phyloP scores from a whole-genome alignment of 1,140 invertebrate genomes.

The Drosophila sucinea region DNA sequence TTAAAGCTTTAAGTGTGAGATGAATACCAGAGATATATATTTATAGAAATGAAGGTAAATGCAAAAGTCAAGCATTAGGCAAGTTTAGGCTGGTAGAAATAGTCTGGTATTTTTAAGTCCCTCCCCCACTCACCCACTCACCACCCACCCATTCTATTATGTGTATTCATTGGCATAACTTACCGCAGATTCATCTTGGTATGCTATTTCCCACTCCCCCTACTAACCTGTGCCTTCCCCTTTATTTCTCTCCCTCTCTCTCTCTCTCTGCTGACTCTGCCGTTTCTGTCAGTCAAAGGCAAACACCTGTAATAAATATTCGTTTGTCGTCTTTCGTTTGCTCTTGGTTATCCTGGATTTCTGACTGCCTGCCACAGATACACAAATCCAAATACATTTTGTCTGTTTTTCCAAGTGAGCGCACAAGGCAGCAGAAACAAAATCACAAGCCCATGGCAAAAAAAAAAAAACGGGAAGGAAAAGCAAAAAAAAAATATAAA shows the following conservation, averaged over 20 bases:
- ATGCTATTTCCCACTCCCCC: slow-evolving; percentile 12
- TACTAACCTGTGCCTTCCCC: not conserved
- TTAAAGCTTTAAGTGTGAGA: slow-evolving; percentile 9
- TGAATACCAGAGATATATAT: not conserved
- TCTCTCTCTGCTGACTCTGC: slow-evolving; percentile 48
- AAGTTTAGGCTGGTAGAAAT: slow-evolving; percentile 4
- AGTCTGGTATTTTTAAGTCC: slow-evolving; percentile 2
- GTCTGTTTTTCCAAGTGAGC: slow-evolving; percentile 74
- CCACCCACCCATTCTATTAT: not conserved
- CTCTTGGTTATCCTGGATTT: slow-evolving; percentile 70
- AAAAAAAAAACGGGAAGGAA: slow-evolving; percentile 6
- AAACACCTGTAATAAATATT: slow-evolving; percentile 81
- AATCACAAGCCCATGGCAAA: slow-evolving; percentile 14
- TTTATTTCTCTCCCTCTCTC: not conserved
- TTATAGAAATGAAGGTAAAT: not conserved
- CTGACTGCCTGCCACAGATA: slow-evolving; percentile 65
- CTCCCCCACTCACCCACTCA: not conserved
- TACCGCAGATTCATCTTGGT: slow-evolving; percentile 5
- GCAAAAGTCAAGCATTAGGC: slow-evolving; percentile 2
- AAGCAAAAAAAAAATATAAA: not conserved
- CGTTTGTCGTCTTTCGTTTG: slow-evolving; percentile 73
- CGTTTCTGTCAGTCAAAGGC: slow-evolving; percentile 73
- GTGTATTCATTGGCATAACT: slow-evolving; percentile 11
- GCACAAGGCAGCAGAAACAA: slow-evolving; percentile 44
- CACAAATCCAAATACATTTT: slow-evolving; percentile 53